Evolutionary conservation across 1,140 invertebrate species (phyloP), one percentile per base, ranked within the genome.

Genomic region (Euura saliciscinereae): DNA sequence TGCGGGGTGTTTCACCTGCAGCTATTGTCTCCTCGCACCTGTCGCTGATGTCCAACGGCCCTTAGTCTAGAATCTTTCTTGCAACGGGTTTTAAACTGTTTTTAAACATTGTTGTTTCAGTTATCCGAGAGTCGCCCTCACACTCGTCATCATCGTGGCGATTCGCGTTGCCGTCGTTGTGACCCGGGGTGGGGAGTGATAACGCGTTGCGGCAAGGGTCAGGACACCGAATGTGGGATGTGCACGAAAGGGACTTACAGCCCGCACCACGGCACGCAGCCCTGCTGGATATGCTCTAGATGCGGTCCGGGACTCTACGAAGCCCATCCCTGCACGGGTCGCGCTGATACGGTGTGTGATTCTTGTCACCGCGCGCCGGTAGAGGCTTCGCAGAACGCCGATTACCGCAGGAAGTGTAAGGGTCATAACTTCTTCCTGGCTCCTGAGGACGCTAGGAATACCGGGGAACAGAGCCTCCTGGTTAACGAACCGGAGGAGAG

Each of bases 291-390:
- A 51, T 90, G 88, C 75, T 89, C 88, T 4, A 80, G 85, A 42
- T 89, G 89, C 71, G 88, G 89, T 0, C 82, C 82, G 5, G 88
- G 88, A 2, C 76, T 89, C 4, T 89, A 88, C 78, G 85, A 89
- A 73, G 88, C 87, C 0, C 87, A 89, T 73, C 76, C 83, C 3
- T 90, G 88, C 75, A 84, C 80, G 1, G 45, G 83, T 0, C 78
- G 75, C 2, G 77, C 79, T 44, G 88, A 89, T 78, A 89, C 88
- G 5, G 79, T 89, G 42, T 90, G 89, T 74, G 88, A 90, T 66
- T 89, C 87, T 6, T 89, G 89, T 67, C 84, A 84, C 44, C 82
- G 85, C 0, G 51, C 3, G 2, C 51, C 51, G 51, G 51, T 3
- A 8, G 76, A 76, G 2, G 78, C 82, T 0, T 77, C 77, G 1